Evolutionary conservation across 2,797 vertebrate species (phyloP), one percentile per base, ranked within the genome.

Genomic region (Nannoperca australis): DNA sequence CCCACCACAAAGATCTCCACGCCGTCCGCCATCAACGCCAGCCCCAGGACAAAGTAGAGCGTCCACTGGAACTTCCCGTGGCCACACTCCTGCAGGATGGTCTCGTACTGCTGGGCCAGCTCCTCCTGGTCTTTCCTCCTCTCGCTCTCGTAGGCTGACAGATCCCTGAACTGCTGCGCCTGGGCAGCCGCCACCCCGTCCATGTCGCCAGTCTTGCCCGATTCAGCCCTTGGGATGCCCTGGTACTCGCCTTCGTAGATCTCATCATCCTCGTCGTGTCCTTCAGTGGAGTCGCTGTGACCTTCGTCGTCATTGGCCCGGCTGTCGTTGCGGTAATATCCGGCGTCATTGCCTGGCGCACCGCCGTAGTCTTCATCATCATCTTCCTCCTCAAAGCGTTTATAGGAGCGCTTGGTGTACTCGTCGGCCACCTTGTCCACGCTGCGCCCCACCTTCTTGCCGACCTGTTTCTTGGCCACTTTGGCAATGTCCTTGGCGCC

Each of bases 221-320:
- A 96, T 54, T 98, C 97, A 0, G 95, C 96, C 70, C 96, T 92
- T 0, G 98, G 98, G 85, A 99, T 99, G 18, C 98, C 98, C 88
- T 99, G 98, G 91, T 99, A 99, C 60, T 99, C 98, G 5, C 98
- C 98, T 73, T 99, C 98, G 0, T 99, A 99, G 92, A 99, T 99
- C 89, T 99, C 98, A 0, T 99, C 98, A 0, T 99, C 98, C 79
- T 99, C 98, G 0, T 99, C 98, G 0, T 99, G 98, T 2, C 98
- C 98, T 53, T 99, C 98, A 0, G 98, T 99, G 86, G 97, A 98
- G 0, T 99, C 98, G 0, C 98, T 99, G 87, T 98, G 98, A 1
- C 95, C 98, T 11, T 98, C 98, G 0, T 97, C 96, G 0, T 97
- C 97, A 0, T 95, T 95, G 56, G 95, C 94, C 0, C 93, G 92